Evolutionary conservation across 2,888 invertebrate species (phyloP).

Genomic region (Chrysomela aeneicollis): DNA sequence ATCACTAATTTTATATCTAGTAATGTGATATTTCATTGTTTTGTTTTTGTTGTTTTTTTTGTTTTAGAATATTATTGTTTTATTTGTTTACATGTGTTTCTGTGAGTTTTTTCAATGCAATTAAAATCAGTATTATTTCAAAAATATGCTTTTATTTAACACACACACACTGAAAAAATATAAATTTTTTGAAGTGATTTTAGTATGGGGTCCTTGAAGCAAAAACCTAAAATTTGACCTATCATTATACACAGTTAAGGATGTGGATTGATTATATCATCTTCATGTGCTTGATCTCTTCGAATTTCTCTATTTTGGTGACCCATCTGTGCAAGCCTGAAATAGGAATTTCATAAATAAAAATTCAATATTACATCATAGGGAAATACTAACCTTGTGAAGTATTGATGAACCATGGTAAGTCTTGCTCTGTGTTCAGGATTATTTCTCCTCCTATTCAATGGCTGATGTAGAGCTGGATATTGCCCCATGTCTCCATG

Average conservation of each 20-base stretch:
- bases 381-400: not conserved
- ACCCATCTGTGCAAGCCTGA: not conserved
- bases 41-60: too few relatives aligned
- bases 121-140: not conserved
- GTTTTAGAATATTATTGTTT: too few relatives aligned
- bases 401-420: not conserved
- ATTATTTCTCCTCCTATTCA: not conserved
- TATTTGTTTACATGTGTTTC: too few relatives aligned
- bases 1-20: too few relatives aligned
- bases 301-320: not conserved
- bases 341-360: not conserved
- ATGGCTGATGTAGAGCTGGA: not conserved
- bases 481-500: conserved; percentile 19
- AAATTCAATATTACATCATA: not conserved
- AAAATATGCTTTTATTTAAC: not conserved
- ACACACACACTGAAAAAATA: not conserved
- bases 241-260: not conserved
- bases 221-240: too few relatives aligned
- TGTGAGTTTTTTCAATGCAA: too few relatives aligned
- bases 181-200: too few relatives aligned
- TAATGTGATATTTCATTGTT: too few relatives aligned
- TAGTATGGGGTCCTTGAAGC: too few relatives aligned
- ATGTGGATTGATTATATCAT: not conserved
- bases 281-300: not conserved
- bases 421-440: conserved; percentile 5